Base-by-base conservation (phyloP, 2,113 vertebrate species). In the Burhinus bistriatus region DNA sequence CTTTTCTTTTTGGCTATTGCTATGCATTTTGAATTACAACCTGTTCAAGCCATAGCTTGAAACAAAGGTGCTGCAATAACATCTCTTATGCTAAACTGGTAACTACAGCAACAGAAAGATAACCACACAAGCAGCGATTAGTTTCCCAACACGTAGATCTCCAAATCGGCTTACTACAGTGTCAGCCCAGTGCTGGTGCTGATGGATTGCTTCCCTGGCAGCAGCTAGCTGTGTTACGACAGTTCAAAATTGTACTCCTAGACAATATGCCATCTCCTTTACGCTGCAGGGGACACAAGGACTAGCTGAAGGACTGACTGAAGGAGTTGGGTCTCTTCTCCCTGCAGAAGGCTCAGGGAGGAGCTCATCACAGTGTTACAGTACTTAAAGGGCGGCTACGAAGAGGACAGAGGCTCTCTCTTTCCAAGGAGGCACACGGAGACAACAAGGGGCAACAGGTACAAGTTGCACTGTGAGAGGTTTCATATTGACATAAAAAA, bases 181-280 rank as follows among this genome's bases (percentile, higher is more conserved):
- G 54, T 21, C 81, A 18, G 44, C 14, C 47, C 38, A 6, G 66
- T 4, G 19, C 66, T 32, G 6, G 55, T 5, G 19, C 66, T 26
- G 69, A 11, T 12, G 38, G 69, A 45, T 36, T 8, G 49, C 69
- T n/a, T 27, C 45, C 55, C 68, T 9, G 30, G 36, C 81, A 71
- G 81, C 66, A n/a, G 68, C 81, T 22, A 22, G 38, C 47, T 36
- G 30, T 4, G 25, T 15, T 15, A 5, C 40, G 52, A 38, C 26
- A 38, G 22, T 15, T 44, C 15, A 26, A 15, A 71, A n/a, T 7
- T 8, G 47, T 30, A 20, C 58, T 54, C 58, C 16, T 16, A 45
- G 70, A 47, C 59, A 47, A 34, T 0, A 4, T 2, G 21, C 47
- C 27, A 26, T 38, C 8, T 0, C 20, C 59, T 45, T 45, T 7